These are phyloP conservation scores for Antennarius striatus DNA, from an alignment of 2,113 vertebrate genomes.

Conservation along the genomic window DNA sequence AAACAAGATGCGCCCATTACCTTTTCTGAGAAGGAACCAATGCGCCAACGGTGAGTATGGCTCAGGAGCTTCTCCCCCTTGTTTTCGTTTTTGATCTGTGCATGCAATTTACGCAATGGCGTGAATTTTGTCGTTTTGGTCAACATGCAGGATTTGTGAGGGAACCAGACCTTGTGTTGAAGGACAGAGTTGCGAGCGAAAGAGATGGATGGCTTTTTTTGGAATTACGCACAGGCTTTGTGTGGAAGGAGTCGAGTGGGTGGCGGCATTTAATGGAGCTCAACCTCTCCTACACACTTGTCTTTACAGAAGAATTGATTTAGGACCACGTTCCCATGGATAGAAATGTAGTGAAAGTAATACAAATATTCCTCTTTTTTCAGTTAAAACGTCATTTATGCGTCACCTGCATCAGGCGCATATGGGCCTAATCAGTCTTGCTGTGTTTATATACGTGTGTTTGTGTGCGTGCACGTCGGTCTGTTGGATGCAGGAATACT, in stretches of 20 bases:
- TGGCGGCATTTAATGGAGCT: constrained; percentile 78
- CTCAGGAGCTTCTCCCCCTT: constrained; percentile 42
- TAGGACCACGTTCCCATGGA: constrained; percentile 63
- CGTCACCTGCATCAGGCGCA: constrained; percentile 41
- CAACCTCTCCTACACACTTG: constrained; percentile 59
- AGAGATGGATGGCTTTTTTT: constrained; percentile 70
- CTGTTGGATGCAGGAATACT: constrained; percentile 58
- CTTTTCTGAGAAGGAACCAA: constrained; percentile 32
- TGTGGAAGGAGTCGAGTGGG: constrained; percentile 88
- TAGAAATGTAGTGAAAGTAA: constrained; percentile 33
- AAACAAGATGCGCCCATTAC: constrained; percentile 52
- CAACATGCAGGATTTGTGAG: constrained; percentile 27
- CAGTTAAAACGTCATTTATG: constrained; percentile 33
- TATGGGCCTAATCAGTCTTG: constrained; percentile 56
- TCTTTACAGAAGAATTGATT: constrained; percentile 64
- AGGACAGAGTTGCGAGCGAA: constrained; percentile 52
- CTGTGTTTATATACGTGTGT: constrained; percentile 37
- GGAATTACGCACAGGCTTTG: constrained; percentile 83
- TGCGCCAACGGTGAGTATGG: constrained; percentile 70
- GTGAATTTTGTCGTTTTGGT: constrained; percentile 15
- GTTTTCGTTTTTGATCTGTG: constrained; percentile 30
- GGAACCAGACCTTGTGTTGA: constrained; percentile 31
- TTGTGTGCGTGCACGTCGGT: constrained; percentile 14
- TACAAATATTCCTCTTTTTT: constrained; percentile 22
- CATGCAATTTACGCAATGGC: background rate